Evolutionary conservation across 2,888 invertebrate species (phyloP).

Genomic region (Antheraea yamamai): DNA sequence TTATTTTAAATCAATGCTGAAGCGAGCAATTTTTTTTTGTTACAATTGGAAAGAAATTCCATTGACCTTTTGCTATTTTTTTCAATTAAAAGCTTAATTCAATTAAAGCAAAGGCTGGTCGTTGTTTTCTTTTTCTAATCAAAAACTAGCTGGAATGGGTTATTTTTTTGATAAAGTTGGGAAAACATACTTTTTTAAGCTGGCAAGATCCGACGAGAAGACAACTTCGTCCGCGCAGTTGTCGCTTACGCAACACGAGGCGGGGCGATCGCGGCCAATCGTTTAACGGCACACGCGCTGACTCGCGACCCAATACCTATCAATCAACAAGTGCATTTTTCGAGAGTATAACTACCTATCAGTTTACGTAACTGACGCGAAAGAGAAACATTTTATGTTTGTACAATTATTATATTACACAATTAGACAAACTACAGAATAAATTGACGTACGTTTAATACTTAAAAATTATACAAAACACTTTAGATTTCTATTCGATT

Average conservation of each 20-base stretch:
- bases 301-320: constrained; percentile 47
- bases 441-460: neutral
- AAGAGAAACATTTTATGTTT: constrained; percentile 1
- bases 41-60: no score
- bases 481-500: neutral
- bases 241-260: constrained; percentile 52
- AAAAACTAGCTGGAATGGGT: neutral
- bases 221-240: constrained; percentile 32
- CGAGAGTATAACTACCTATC: constrained; percentile 22
- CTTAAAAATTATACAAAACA: neutral
- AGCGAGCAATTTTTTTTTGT: no score
- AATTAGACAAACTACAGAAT: neutral
- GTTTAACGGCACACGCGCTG: constrained; percentile 53
- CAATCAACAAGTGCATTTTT: constrained; percentile 24
- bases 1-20: no score
- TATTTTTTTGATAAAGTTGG: neutral
- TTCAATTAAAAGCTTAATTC: no score
- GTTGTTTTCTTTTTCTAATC: neutral
- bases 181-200: neutral
- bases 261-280: constrained; percentile 72
- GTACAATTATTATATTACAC: constrained; percentile 4
- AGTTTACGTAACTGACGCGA: constrained; percentile 8
- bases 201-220: constrained; percentile 31
- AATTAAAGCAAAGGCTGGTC: neutral
- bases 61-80: no score